Evolutionary conservation across 2,113 vertebrate species (phyloP), one percentile per base, ranked within the genome.

Genomic region (Siniperca chuatsi): DNA sequence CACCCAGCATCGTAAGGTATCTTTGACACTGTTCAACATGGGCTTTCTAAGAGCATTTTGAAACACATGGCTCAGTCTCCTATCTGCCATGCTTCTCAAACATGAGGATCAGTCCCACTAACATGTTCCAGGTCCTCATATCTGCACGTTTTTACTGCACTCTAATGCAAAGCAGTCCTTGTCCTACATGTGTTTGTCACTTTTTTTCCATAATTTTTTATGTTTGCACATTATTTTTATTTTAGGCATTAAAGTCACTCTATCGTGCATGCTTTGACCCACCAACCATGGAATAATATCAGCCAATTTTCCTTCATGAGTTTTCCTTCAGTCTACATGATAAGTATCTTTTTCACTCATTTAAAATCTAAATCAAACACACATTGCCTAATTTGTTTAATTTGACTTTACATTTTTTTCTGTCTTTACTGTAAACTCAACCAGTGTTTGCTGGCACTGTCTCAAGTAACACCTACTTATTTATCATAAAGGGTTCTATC

Each of bases 121-220:
- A 90, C 65, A 25, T 64, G 15, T 73, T 35, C 89, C 89, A 92
- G 81, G 15, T 82, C 71, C 61, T 69, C 62, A n/a, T 44, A 71
- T 84, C 79, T 81, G 62, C 83, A 46, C 29, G 0, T 54, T 76
- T 64, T 88, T 64, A 54, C 78, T 61, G 21, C 35, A 6, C 71
- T 42, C 72, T 87, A 90, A 93, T 84, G 71, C n/a, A 75, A 82
- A 89, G 66, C 89, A 90, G 72, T 72, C 74, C 18, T 75, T 8
- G 0, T 92, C 76, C 44, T 71, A 60, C 62, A 52, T 37, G 10
- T 65, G 52, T 40, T 54, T 74, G 46, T 78, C 35, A 44, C 52
- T 70, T 67, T 77, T 62, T 65, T 13, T 13, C 0, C 15, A 68
- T 55, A 2, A 60, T 70, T 71, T 58, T 72, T 79, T 73, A 79